A percentile compares a stretch with the other conserved stretches of the same genome.
These are phyloP conservation scores for Drosophila niveifrons DNA, from an alignment of 2,888 invertebrate genomes.

Conservation along the genomic window DNA sequence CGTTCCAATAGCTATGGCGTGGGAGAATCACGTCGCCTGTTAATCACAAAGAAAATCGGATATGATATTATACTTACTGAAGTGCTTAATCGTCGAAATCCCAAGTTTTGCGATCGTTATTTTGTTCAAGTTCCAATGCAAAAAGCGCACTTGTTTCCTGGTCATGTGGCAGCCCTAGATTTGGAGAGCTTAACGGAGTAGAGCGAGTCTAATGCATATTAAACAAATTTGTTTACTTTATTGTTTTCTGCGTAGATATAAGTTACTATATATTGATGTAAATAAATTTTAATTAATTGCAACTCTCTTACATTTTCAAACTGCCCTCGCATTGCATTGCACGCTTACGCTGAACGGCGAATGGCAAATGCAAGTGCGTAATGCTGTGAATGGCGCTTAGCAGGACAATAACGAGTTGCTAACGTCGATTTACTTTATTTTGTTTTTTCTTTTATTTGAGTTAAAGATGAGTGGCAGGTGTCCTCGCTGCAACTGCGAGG, in stretches of 20 bases:
- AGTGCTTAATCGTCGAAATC: constrained; percentile 77
- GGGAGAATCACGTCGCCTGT: constrained; percentile 84
- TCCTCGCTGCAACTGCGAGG: constrained; percentile 72
- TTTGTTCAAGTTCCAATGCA: constrained; percentile 83
- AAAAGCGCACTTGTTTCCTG: constrained; percentile 79
- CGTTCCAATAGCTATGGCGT: constrained; percentile 87
- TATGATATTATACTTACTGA: constrained; percentile 75
- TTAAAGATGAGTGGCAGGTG: constrained; percentile 52
- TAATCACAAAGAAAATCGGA: constrained; percentile 82
- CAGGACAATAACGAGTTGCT: constrained; percentile 26
- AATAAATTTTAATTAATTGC: background rate
- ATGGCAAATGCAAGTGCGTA: background rate
- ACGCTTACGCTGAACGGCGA: constrained; percentile 39
- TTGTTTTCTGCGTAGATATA: constrained; percentile 25
- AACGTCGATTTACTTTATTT: constrained; percentile 9
- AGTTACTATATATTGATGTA: background rate
- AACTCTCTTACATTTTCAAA: background rate
- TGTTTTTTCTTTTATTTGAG: constrained; percentile 1
- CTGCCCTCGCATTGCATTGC: background rate
- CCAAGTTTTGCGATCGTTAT: constrained; percentile 81
- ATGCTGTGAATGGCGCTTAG: constrained; percentile 30
- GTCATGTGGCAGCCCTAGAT: constrained; percentile 74
- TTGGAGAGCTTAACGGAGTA: constrained; percentile 54
- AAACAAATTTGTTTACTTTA: constrained; percentile 30
- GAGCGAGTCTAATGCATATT: background rate